Evolutionary conservation across 2,888 invertebrate species (phyloP).

Genomic region (Agrilus biguttatus): DNA sequence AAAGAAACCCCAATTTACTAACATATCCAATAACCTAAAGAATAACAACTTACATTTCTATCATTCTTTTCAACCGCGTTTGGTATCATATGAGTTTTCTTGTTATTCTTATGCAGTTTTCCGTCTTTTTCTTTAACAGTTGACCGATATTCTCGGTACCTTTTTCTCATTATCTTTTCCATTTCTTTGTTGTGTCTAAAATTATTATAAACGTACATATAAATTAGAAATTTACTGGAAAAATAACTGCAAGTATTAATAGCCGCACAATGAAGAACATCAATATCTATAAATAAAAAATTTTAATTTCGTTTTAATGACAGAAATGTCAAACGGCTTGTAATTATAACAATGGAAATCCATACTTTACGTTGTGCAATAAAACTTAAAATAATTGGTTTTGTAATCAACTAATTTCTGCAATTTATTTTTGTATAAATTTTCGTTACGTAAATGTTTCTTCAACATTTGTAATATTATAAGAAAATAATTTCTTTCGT

Average conservation of each 20-base stretch:
- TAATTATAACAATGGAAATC: no score
- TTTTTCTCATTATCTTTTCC: slow-evolving; percentile 64
- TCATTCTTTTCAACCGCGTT: slow-evolving; percentile 14
- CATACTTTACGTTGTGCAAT: no score
- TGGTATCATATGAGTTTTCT: slow-evolving; percentile 7
- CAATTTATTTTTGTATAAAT: no score
- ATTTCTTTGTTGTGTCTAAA: slow-evolving; percentile 66
- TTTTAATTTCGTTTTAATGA: no score
- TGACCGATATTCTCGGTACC: slow-evolving; percentile 47
- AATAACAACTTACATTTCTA: not conserved
- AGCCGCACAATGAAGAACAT: no score
- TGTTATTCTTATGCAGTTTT: slow-evolving; percentile 15
- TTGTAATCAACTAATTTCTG: no score
- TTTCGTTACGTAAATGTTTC: no score
- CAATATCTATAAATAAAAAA: no score
- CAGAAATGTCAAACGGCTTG: no score
- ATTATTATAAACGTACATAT: slow-evolving; percentile 5
- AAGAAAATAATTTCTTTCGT: no score
- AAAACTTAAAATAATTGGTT: no score
- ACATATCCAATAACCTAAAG: not conserved
- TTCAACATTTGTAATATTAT: no score
- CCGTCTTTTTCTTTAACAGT: slow-evolving; percentile 29
- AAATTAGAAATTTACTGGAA: not conserved
- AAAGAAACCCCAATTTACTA: not conserved
- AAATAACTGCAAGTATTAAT: not conserved